Evolutionary conservation across 2,888 invertebrate genomes (phyloP), one percentile per base, ranked within the genome.

Genomic region (Nymphalis polychloros): DNA sequence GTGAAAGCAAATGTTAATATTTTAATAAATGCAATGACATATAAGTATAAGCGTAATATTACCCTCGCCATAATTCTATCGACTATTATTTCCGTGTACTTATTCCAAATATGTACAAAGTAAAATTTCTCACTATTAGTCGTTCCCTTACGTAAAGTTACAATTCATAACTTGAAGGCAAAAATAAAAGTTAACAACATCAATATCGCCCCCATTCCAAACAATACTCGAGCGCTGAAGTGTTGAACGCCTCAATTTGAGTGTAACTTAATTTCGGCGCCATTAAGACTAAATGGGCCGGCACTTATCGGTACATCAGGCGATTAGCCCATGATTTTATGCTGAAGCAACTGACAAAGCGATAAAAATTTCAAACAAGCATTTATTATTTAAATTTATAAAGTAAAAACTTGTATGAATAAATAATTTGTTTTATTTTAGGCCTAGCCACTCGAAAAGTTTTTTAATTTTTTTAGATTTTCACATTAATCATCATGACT

Each of bases 191-290:
- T 35, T 19, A 41, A 57, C 41, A 57, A 41, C 57, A 19, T 57
- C 35, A 57, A 41, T 57, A 41, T 13, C 57, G 57, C 35, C 53
- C 41, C 52, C 19, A 17, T 55, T 48, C 23, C 48, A 48, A 67
- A 62, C 61, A 64, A 63, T 67, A 63, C 64, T 52, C 52, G 35
- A 64, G 31, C 53, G 48, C 61, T 69, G 57, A 64, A 68, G 60
- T 71, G 60, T 65, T 65, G 61, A 67, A 66, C 61, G 69, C 70
- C 68, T 64, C 79, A 79, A 81, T 83, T 85, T 83, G 80, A 83
- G 81, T 84, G 81, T 87, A 88, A 90, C 83, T 89, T 86, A 86
- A 90, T 90, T 89, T 87, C 76, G 74, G 77, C 75, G 72, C 87
- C 88, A 89, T 90, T 88, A 86, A 79, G 74, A 78, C 73, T 82